A percentile compares a stretch with the other conserved stretches of the same genome.
phyloP scores from a whole-genome alignment of 2,113 vertebrate species.

The Arothron firmamentum region DNA sequence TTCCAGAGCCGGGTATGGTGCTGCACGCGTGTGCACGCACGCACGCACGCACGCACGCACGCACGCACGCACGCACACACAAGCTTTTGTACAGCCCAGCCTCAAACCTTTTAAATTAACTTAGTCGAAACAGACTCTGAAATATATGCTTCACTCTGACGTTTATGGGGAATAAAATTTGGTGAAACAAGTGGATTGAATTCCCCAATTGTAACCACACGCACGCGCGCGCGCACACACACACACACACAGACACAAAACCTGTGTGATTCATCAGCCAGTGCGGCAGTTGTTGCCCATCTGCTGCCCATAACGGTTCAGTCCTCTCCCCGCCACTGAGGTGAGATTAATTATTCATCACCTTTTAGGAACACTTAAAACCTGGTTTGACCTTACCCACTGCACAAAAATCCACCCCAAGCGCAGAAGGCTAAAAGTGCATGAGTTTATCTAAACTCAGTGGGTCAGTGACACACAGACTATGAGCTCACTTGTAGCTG shows the following conservation, averaged over 20 bases:
- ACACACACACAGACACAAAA: not conserved
- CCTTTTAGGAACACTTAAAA: conserved; percentile 18
- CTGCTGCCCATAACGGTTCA: not conserved
- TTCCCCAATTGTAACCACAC: too few species aligned
- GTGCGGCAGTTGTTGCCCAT: not conserved
- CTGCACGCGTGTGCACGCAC: conserved; percentile 10
- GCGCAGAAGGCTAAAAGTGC: not conserved
- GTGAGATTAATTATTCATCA: conserved; percentile 16
- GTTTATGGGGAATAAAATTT: too few species aligned
- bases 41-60: not conserved
- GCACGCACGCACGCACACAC: not conserved
- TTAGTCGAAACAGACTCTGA: too few species aligned
- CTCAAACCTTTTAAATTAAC: too few species aligned
- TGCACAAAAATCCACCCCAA: conserved; percentile 10
- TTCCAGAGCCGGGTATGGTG: conserved; percentile 32
- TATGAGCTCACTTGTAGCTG: not conserved
- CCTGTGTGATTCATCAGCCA: not conserved
- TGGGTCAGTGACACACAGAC: not conserved
- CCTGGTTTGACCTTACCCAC: conserved; percentile 1
- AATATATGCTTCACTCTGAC: too few species aligned
- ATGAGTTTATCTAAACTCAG: not conserved
- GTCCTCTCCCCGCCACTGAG: not conserved
- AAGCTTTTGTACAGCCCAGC: not conserved
- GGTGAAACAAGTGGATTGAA: too few species aligned
- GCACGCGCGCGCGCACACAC: not conserved